Evolutionary conservation across 1,140 invertebrate species (phyloP), one percentile per base, ranked within the genome.

Genomic region (Euglossa dilemma): DNA sequence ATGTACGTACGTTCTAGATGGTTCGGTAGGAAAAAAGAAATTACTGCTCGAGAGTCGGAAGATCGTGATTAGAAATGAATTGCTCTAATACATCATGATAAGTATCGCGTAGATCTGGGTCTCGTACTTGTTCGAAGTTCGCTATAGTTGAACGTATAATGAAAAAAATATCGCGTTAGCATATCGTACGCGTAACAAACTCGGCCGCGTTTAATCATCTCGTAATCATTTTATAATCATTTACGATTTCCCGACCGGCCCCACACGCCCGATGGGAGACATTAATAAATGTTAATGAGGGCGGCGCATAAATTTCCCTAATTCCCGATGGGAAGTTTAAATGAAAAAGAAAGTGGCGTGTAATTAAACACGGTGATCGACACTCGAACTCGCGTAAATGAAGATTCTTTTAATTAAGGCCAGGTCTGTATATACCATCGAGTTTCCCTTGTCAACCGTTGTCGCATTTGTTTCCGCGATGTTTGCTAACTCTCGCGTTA

Each of bases 361-460:
- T 87, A 89, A 89, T 89, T 89, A 89, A 89, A 89, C 70, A 75
- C 70, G 64, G 63, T 82, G 87, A 89, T 89, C 86, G 88, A 85
- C 87, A 86, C 83, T 76, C 57, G 50, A 47, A 76, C 56, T 77
- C 63, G 57, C 47, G 84, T 84, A 84, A 88, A 89, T 64, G 87
- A 80, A 86, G 80, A 77, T 86, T 86, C 87, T 89, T 88, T 89
- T 89, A 88, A 88, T 89, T 89, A 88, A 86, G 73, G 80, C 75
- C 70, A 74, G 67, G 70, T 66, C 63, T 56, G 69, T 76, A 69
- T 76, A 69, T 80, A 86, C 64, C 74, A 64, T 66, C 59, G 47
- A 63, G 56, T 67, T 83, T 47, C 25, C 45, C 70, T 61, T 36
- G 76, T 75, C 84, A 59, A 86, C 56, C 76, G 72, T 72, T 67